phyloP scores from a whole-genome alignment of 2,113 vertebrate genomes.

The Macquaria ambigua region DNA sequence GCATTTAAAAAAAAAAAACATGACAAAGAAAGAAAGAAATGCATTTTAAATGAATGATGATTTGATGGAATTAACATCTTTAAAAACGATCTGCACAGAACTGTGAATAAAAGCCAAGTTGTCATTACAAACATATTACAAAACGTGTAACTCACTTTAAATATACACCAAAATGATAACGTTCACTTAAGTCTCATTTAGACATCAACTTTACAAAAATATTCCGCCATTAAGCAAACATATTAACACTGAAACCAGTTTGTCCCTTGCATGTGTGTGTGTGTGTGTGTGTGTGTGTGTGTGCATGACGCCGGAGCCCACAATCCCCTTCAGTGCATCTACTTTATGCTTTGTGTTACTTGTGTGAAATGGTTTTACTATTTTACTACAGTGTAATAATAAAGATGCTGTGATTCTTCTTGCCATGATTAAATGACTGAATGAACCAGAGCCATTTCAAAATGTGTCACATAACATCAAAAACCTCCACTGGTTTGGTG shows the following conservation, averaged over 20 bases:
- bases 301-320: background rate
- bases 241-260: background rate
- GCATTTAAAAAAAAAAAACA: background rate
- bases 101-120: background rate
- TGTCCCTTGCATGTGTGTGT: background rate
- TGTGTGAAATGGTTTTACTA: background rate
- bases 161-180: background rate
- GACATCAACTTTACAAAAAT: slow-evolving; percentile 18
- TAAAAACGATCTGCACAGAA: background rate
- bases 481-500: background rate
- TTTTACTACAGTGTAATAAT: background rate
- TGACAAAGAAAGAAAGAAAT: background rate
- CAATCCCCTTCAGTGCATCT: background rate
- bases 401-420: background rate
- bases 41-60: no score
- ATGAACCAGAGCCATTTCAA: no score
- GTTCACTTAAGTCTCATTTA: background rate
- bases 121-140: background rate
- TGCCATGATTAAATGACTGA: background rate
- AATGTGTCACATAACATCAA: no score
- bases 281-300: background rate
- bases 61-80: background rate
- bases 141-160: background rate
- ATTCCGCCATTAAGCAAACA: slow-evolving; percentile 14
- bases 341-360: background rate